Evolutionary conservation across 2,888 invertebrate genomes (phyloP), one percentile per base, ranked within the genome.

Genomic region (Brachycybe producta): DNA sequence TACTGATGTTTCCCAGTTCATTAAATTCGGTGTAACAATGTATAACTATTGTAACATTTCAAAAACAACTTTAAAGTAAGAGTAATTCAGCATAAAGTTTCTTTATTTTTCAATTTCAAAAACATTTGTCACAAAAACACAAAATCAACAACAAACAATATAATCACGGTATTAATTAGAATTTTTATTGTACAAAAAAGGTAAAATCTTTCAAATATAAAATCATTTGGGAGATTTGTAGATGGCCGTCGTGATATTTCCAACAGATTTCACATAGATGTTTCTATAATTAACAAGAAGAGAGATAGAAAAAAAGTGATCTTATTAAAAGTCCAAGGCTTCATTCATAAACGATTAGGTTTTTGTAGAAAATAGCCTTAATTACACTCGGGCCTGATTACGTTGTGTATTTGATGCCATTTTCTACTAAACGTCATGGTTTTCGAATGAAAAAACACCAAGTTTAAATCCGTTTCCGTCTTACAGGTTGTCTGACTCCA

Each of bases 401-500:
- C 15, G n/a, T 36, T 8, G 19, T 36, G 36, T 11, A 36, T 11
- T 17, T 15, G 15, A 17, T 36, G 5, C 36, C 19, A 36, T 17
- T 17, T 5, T 13, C 19, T 7, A 11, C 36, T 5, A 15, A 15
- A 32, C 21, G 32, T 23, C n/a, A 26, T n/a, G 13, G 2, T 19
- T 17, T 32, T 45, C n/a, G 23, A 5, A n/a, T 30, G 19, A 34
- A 23, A 17, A 34, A 34, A 34, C 5, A 15, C 5, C 11, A 23
- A 15, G 38, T 13, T 38, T 38, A 38, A 8, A 38, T 8, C 8
- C 1, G 13, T 24, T 13, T 7, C 5, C 3, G 21, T 30, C 38
- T 47, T 47, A 47, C 47, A 27, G 15, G 1, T 36, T 15, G 21
- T 47, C 47, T 17, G 47, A 47, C 39, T 47, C 47, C 21, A 47